Conservation (phyloP, 2,888 invertebrate species). For the Cephus nigrinus region DNA sequence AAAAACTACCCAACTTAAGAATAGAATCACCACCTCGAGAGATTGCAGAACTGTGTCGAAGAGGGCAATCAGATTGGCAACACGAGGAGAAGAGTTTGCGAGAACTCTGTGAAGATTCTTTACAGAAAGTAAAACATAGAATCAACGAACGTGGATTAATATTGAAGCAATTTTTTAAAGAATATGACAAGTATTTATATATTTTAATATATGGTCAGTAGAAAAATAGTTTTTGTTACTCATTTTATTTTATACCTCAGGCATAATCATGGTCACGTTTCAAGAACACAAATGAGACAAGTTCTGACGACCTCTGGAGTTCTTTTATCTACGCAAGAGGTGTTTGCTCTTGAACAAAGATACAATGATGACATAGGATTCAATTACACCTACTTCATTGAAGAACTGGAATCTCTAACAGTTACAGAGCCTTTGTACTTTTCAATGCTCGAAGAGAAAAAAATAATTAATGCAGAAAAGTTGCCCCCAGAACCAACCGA, state of each 20-base stretch:
- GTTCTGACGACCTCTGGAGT: slow-evolving; percentile 77
- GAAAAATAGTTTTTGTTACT: not conserved
- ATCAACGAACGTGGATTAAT: slow-evolving; percentile 73
- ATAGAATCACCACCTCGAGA: slow-evolving; percentile 71
- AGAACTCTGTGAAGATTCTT: slow-evolving; percentile 69
- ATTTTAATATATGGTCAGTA: not conserved
- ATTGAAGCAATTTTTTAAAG: slow-evolving; percentile 76
- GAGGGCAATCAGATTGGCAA: slow-evolving; percentile 69
- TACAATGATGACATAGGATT: slow-evolving; percentile 82
- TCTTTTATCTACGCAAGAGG: slow-evolving; percentile 74
- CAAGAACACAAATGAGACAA: slow-evolving; percentile 77
- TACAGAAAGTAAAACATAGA: slow-evolving; percentile 74
- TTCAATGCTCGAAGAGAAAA: slow-evolving; percentile 61
- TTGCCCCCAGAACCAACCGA: slow-evolving; percentile 48
- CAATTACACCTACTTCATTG: slow-evolving; percentile 77
- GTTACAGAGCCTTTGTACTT: slow-evolving; percentile 64
- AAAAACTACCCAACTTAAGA: slow-evolving; percentile 74
- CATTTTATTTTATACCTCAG: slow-evolving; percentile 62
- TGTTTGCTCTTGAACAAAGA: slow-evolving; percentile 76
- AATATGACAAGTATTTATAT: slow-evolving; percentile 74
- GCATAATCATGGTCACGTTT: slow-evolving; percentile 78
- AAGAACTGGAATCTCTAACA: slow-evolving; percentile 71
- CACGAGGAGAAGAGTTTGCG: slow-evolving; percentile 45
- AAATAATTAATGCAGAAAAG: slow-evolving; percentile 58
- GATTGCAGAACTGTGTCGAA: slow-evolving; percentile 66